Base-by-base conservation (phyloP, 1,140 invertebrate species). In the Euura saliciscinereae region DNA sequence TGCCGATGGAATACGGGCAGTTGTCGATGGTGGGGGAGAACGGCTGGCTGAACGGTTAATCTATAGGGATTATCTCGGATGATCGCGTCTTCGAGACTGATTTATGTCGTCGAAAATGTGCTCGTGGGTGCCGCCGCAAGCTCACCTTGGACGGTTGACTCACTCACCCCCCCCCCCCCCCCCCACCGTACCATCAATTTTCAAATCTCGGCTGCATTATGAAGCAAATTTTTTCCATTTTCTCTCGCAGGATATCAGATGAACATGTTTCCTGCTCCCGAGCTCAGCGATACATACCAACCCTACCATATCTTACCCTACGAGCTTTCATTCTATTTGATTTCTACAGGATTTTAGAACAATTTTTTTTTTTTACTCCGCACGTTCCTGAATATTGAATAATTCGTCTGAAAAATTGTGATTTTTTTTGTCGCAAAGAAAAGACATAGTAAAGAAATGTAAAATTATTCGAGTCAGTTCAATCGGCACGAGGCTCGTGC, bases 241-340 rank as follows among this genome's bases (percentile, higher is more conserved):
- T 51, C 46, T 51, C 46, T 51, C 46, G 46, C 7, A 7, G 46
- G 46, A 51, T 51, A 8, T 51, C 46, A 28, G 28, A 28, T 28
- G 28, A 28, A 28, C 28, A 28, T 28, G 28, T 28, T 28, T 28
- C 28, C 28, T 66, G 67, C 68, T 75, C 70, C 65, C 66, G 11
- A 43, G 42, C 46, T 7, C 45, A 44, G 45, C 64, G 66, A 78
- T 69, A 71, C 65, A 74, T 72, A 69, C 28, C 28, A 28, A 28
- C 28, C 28, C 28, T 28, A 28, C 28, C 28, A 28, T 28, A 28
- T 28, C 28, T 28, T 28, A 28, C 28, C 28, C 28, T 28, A 28
- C 28, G 28, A 28, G 28, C 28, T 28, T 28, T 28, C 28, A 28
- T 28, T 28, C 1, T 28, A 28, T 1, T 28, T 28, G 28, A 28